Evolutionary conservation across 2,113 vertebrate species (phyloP), one percentile per base, ranked within the genome.

Genomic region (Ochotona princeps): DNA sequence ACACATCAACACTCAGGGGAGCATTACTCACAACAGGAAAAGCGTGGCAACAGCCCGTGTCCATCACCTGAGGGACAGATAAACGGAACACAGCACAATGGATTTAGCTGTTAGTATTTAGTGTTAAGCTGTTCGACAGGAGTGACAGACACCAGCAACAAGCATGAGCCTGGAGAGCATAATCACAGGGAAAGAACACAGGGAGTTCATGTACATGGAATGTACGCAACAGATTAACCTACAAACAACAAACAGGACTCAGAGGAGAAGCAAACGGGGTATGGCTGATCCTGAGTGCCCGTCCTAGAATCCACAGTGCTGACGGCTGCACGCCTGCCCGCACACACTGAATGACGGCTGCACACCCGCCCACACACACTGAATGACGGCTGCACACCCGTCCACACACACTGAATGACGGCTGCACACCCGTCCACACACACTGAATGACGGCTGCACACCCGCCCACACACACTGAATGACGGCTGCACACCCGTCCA

Each of bases 111-210:
- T n/a, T n/a, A n/a, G n/a, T n/a, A n/a, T n/a, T n/a, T n/a, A n/a
- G n/a, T n/a, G n/a, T n/a, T n/a, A 14, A 5, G 38, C 23, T 32
- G 72, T 57, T 60, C 30, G 51, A 91, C 81, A 70, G 49, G 23
- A 85, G 92, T 65, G 63, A 89, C 69, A 20, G n/a, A 79, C 13
- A 57, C 26, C 78, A 86, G 70, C 14, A 38, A 93, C 38, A 84
- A 61, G 12, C 74, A 32, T 26, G 83, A 81, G 70, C 51, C 32
- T 70, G 75, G 11, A 83, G 65, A 72, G 66, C 35, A 74, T 85
- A 32, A 73, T 35, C 66, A 26, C 54, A 75, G 44, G 44, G 69
- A 17, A 60, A 60, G 23, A 80, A 11, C 67, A 54, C 7, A 26
- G 44, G 20, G 49, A 9, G 54, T 51, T 76, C 60, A 79, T 44